Base-by-base conservation (phyloP, 2,797 vertebrate species). In the Acanthiza pusilla region DNA sequence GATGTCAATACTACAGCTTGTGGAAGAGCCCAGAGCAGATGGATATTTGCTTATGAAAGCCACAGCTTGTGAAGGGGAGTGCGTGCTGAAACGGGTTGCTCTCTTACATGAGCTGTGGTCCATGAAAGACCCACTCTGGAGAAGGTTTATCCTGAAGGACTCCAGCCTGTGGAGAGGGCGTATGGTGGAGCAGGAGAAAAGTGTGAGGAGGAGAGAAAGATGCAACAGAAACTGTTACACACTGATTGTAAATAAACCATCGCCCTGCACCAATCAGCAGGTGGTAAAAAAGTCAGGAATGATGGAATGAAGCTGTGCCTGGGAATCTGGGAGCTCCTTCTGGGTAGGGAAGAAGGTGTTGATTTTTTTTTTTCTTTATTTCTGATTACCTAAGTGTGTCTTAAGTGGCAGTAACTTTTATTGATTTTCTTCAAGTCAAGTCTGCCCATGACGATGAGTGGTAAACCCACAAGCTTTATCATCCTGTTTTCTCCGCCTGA, bases 241-340 rank as follows among this genome's bases (percentile, higher is more conserved):
- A 23, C 3, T 75, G 25, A 23, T 50, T 45, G 3, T 45, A 82
- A 62, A 18, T 45, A 82, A 62, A 18, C 32, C 3, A 43, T 40
- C 4, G 2, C 2, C 4, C 9, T 68, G 7, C 0, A 0, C 30
- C 43, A 30, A 17, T 62, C 17, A 32, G 30, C 18, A 40, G 53
- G 17, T 73, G 16, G 9, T 74, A 16, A 38, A 63, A 36, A 18
- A 65, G 8, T 25, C 27, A 67, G 32, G 9, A 58, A 7, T 21
- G 6, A 47, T 38, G 34, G n/a, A 78, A 25, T 67, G 13, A 50
- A 70, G 11, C 27, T 67, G 9, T 92, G 13, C 10, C 7, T 75
- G 40, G 14, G 32, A 72, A 61, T 7, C 32, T 89, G 22, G 13
- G 11, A 62, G 13, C 19, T 62, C 10, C 42, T 54, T 20, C 4